Evolutionary conservation across 2,113 vertebrate genomes (phyloP), one percentile per base, ranked within the genome.

Genomic region (Agelaius tricolor): DNA sequence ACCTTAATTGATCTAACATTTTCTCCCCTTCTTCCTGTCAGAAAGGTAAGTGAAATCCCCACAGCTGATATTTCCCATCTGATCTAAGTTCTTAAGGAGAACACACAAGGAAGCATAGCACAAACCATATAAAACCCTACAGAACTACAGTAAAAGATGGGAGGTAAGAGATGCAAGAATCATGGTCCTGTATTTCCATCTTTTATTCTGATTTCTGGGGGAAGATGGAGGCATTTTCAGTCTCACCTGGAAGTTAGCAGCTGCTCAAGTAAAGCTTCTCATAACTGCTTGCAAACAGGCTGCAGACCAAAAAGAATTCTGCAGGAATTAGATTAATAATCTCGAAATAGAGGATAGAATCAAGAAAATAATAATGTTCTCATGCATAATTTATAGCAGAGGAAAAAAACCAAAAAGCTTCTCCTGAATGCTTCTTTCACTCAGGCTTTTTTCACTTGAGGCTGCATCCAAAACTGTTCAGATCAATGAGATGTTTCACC

Each of bases 301-400:
- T 74, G 28, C 67, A 80, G 41, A 58, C 31, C 9, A 74, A 91
- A 87, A 94, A 91, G 62, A 57, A 18, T 2, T 84, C 76, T 79
- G 51, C 49, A 90, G 68, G 73, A 92, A 93, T 96, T 90, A 76
- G 89, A 95, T 92, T 67, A 96, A 88, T 81, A 89, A 91, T 88
- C 94, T 95, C 90, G 87, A 95, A 95, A 90, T 47, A 94, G 77
- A 87, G 55, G 78, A 74, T 49, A 87, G 59, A 94, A 95, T 96
- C 84, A 94, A 97, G 89, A 94, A 89, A 93, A 96, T 96, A 83
- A 81, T 74, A 94, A 63, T 87, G 78, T 96, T 83, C 93, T 96
- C 92, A 94, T 94, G 85, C 73, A 96, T 96, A 91, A 90, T 93
- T 95, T 91, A 95, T 92, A 66, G 20, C 8, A 52, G 61, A 41